Evolutionary conservation across 1,140 invertebrate genomes (phyloP).

Genomic region (Pachypeltis micranthus): DNA sequence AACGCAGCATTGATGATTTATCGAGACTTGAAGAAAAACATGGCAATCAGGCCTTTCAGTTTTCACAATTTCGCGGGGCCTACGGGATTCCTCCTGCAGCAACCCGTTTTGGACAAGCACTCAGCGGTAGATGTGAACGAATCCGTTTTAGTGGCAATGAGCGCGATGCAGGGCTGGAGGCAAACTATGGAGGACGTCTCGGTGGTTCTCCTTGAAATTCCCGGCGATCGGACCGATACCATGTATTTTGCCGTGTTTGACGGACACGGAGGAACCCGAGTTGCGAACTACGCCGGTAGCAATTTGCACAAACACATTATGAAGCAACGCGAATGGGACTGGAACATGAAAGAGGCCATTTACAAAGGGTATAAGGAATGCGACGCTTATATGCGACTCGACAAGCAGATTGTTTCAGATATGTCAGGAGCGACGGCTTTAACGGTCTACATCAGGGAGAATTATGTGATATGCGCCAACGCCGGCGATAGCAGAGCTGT

Average conservation of each 20-base stretch:
- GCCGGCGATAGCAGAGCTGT: conserved; percentile 13
- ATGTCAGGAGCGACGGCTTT: conserved; percentile 44
- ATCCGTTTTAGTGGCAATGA: background rate
- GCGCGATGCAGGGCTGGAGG: conserved; percentile 10
- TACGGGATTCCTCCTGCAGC: background rate
- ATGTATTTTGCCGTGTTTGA: conserved; percentile 97
- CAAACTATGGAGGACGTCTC: conserved; percentile 9
- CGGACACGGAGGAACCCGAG: conserved; percentile 86
- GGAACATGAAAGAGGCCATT: conserved; percentile 6
- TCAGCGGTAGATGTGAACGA: background rate
- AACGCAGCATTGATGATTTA: too few relatives aligned
- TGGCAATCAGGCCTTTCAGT: background rate
- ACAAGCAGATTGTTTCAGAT: conserved; percentile 71
- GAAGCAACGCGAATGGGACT: conserved; percentile 42
- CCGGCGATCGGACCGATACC: background rate
- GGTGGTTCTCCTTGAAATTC: background rate
- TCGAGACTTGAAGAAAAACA: too few relatives aligned
- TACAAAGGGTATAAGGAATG: conserved; percentile 3
- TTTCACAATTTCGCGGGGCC: background rate
- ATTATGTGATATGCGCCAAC: conserved; percentile 4
- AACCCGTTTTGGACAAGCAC: background rate
- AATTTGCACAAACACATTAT: conserved; percentile 43
- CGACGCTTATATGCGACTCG: conserved; percentile 28
- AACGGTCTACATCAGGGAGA: background rate
- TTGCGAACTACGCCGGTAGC: conserved; percentile 83